Conservation (phyloP, 2,888 invertebrate genomes). For the Steromphala cineraria region DNA sequence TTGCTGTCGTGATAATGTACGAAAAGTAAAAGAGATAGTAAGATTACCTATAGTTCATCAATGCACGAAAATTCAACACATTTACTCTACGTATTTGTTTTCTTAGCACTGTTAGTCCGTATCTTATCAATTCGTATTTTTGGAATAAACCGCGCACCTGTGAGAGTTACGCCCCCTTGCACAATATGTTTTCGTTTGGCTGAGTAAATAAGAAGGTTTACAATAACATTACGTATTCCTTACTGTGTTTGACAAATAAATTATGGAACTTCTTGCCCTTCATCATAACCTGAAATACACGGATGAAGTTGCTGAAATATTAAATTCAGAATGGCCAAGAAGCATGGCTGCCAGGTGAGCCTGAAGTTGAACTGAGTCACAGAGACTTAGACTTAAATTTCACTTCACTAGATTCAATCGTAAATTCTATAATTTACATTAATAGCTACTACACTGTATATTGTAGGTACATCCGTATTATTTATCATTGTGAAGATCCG, state of each 20-base stretch:
- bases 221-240: neutral
- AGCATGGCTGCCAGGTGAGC: slow-evolving; percentile 68
- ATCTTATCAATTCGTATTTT: neutral
- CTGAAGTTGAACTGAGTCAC: neutral
- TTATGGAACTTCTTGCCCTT: slow-evolving; percentile 42
- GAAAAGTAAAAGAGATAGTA: too few relatives aligned
- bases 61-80: neutral
- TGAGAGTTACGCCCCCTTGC: neutral
- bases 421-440: too few relatives aligned
- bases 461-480: too few relatives aligned
- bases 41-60: neutral
- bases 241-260: neutral
- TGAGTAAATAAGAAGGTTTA: neutral
- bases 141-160: neutral
- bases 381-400: too few relatives aligned
- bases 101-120: neutral
- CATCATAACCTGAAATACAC: slow-evolving; percentile 59
- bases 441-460: too few relatives aligned
- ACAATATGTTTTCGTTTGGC: neutral
- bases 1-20: too few relatives aligned
- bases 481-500: too few relatives aligned
- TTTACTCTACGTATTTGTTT: neutral
- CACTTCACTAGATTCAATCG: neutral
- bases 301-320: slow-evolving; percentile 64
- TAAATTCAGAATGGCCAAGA: slow-evolving; percentile 71